Evolutionary conservation across 2,888 invertebrate genomes (phyloP), one percentile per base, ranked within the genome.

Genomic region (Choristoneura rosaceana): DNA sequence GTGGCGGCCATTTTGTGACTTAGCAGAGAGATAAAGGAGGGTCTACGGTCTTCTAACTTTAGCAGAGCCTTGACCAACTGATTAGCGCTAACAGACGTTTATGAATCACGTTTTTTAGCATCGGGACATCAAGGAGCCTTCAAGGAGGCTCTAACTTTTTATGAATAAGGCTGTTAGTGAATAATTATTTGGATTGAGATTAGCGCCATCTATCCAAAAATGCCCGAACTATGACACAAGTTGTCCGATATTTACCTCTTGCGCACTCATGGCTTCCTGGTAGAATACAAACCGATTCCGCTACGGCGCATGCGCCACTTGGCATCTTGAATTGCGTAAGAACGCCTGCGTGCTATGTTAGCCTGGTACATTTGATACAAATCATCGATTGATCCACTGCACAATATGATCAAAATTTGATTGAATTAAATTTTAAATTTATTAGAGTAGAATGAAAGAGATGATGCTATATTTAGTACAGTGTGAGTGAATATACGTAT

Each of bases 381-480:
- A 70, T 70, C 63, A 47, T 70, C 70, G 70, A 70, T 70, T 70
- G 70, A 70, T 70, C 61, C 41, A 69, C 52, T 50, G 61, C n/a
- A 61, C 68, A 52, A 50, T 62, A 14, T 45, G 62, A 62, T 62
- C 62, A 62, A 62, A 41, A 12, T 61, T 45, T 62, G 25, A 55
- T 55, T 25, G 55, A 55, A 55, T 55, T 0, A 25, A 55, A 25
- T 55, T 25, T 25, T 4, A 55, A 55, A 25, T 52, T 15, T 52
- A 9, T 5, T 4, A 17, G 9, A 61, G 43, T 12, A 43, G 17
- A 17, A 43, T 17, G 43, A 61, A 15, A 17, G 43, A 17, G 43
- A 41, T 52, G 52, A 15, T 3, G 17, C 52, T 52, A n/a, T 17
- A 15, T 52, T 52, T 17, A 15, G 15, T 17, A 3, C 8, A 9